Conservation (phyloP, 2,888 invertebrate genomes). For the Torymus auratus region DNA sequence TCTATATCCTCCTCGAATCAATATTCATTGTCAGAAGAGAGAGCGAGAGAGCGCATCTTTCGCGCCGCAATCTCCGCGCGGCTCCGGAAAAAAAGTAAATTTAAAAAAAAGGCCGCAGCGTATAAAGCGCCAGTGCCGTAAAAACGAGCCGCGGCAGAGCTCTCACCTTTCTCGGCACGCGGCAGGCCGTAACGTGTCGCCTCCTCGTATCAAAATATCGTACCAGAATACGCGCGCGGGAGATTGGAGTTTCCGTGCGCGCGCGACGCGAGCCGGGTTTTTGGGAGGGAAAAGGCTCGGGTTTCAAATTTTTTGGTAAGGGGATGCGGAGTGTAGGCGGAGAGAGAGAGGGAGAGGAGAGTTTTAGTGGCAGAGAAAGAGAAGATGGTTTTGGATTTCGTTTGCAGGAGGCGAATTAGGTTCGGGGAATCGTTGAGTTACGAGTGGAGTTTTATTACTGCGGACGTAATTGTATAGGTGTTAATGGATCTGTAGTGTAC, state of each 20-base stretch:
- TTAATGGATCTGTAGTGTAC: neutral
- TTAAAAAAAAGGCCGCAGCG: too few species aligned
- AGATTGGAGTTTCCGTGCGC: constrained; percentile 63
- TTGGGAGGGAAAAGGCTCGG: constrained; percentile 7
- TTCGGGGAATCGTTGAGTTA: neutral
- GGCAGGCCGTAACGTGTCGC: constrained; percentile 60
- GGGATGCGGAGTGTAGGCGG: neutral
- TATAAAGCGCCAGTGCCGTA: too few species aligned
- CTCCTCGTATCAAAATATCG: constrained; percentile 67
- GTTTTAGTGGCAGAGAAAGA: too few species aligned
- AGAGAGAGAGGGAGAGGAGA: neutral
- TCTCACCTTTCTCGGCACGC: neutral
- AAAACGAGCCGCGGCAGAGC: too few species aligned
- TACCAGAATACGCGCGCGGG: constrained; percentile 55
- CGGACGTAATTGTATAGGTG: neutral
- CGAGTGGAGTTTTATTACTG: too few species aligned
- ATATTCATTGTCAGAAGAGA: too few species aligned
- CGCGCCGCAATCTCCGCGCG: too few species aligned
- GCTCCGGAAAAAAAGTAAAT: too few species aligned
- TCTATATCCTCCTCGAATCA: too few species aligned
- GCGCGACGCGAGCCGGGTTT: neutral
- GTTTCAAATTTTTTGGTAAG: constrained; percentile 24
- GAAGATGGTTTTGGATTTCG: constrained; percentile 16
- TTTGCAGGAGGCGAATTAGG: neutral
- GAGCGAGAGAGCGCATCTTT: too few species aligned